Evolutionary conservation across 2,797 vertebrate species (phyloP).

Genomic region (Spea hammondii): DNA sequence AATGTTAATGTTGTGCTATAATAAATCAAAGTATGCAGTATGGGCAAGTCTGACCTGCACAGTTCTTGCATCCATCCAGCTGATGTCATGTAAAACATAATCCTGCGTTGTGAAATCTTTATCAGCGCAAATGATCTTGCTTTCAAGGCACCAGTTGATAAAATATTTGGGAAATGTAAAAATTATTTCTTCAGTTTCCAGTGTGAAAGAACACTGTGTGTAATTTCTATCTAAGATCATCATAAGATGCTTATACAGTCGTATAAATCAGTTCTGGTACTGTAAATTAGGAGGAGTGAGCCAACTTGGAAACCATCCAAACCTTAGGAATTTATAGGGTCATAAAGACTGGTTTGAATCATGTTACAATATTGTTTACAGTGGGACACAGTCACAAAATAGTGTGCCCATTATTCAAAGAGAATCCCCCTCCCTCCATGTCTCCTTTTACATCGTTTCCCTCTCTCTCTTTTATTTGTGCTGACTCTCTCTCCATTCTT

Average conservation of each 20-base stretch:
- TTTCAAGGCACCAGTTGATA: slow-evolving; percentile 14
- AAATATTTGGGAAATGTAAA: slow-evolving; percentile 29
- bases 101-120: background rate
- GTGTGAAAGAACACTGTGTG: slow-evolving; percentile 48
- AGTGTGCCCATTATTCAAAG: slow-evolving; percentile 26
- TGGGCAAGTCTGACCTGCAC: background rate
- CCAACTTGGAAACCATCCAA: slow-evolving; percentile 50
- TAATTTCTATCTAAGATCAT: slow-evolving; percentile 43
- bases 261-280: slow-evolving; percentile 52
- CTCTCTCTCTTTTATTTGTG: slow-evolving; percentile 2
- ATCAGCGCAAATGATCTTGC: background rate
- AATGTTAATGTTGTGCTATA: too few species aligned
- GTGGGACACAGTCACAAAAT: slow-evolving; percentile 33
- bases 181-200: slow-evolving; percentile 23
- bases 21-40: too few species aligned
- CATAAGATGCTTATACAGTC: slow-evolving; percentile 35
- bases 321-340: slow-evolving; percentile 46
- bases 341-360: slow-evolving; percentile 54
- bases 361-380: slow-evolving; percentile 53
- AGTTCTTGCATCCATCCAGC: background rate
- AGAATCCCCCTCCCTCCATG: slow-evolving; percentile 9
- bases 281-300: slow-evolving; percentile 46
- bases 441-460: background rate
- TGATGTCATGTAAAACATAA: background rate
- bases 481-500: background rate